Conservation (phyloP, 2,797 vertebrate genomes). For the Danio tinwini region DNA sequence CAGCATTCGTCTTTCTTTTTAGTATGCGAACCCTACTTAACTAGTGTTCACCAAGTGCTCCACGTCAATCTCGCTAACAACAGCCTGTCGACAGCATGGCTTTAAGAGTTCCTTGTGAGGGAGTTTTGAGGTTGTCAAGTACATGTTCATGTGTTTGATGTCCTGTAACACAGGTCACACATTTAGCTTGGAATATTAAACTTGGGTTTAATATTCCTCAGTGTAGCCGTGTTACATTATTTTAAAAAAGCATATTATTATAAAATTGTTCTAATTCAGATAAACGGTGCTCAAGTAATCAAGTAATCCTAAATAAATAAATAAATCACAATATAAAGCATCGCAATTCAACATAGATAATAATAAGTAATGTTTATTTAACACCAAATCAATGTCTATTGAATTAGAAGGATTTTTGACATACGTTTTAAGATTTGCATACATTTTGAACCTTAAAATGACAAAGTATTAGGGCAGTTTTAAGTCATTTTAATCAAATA, state of each 20-base stretch:
- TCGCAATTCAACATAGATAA: background rate
- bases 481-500: too few relatives aligned
- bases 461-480: too few relatives aligned
- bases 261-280: background rate
- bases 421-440: too few relatives aligned
- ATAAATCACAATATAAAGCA: background rate
- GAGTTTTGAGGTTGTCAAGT: background rate
- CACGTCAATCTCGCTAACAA: slow-evolving; percentile 1
- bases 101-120: background rate
- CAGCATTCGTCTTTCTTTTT: background rate
- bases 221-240: background rate
- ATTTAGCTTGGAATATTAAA: too few relatives aligned
- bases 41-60: background rate
- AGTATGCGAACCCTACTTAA: background rate
- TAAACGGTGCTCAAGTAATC: background rate
- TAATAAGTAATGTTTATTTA: background rate
- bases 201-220: background rate
- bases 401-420: too few relatives aligned
- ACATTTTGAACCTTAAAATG: too few relatives aligned
- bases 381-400: too few relatives aligned
- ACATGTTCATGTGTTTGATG: background rate
- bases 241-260: background rate
- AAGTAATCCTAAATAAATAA: background rate
- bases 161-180: background rate
- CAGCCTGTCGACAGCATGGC: background rate